phyloP scores from a whole-genome alignment of 2,888 invertebrate species.

The Macroteleia sp. region DNA sequence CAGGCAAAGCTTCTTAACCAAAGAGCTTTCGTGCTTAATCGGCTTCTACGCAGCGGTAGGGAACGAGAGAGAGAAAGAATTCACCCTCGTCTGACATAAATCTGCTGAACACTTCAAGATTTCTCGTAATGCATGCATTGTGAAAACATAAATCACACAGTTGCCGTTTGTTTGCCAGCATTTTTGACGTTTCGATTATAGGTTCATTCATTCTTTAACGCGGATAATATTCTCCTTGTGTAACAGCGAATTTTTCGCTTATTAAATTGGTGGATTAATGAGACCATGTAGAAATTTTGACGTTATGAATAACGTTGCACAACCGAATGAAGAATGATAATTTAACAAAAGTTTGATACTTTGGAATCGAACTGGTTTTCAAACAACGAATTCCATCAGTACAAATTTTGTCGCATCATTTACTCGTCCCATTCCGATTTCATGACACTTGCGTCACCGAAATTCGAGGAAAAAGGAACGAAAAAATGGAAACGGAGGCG shows the following conservation, averaged over 20 bases:
- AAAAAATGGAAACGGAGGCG: constrained; percentile 19
- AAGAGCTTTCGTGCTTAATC: constrained; percentile 67
- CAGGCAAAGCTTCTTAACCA: constrained; percentile 75
- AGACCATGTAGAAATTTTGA: no score
- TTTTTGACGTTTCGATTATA: constrained; percentile 23
- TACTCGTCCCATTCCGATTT: constrained; percentile 51
- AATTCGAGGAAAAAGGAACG: constrained; percentile 17
- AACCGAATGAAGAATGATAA: no score
- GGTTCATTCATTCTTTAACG: no score
- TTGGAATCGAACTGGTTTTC: no score
- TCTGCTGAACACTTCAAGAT: constrained; percentile 17
- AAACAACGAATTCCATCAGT: no score
- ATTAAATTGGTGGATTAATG: no score
- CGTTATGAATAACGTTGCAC: no score
- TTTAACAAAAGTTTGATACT: no score
- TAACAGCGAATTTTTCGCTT: no score
- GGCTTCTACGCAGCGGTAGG: constrained; percentile 25
- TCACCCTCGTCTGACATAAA: constrained; percentile 24
- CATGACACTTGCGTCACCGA: constrained; percentile 42
- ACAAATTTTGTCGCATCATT: constrained; percentile 53
- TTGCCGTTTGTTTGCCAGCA: no score
- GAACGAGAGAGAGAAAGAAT: background rate
- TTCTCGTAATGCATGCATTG: constrained; percentile 19
- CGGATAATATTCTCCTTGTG: no score
- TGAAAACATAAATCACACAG: constrained; percentile 23